Evolutionary conservation across 2,797 vertebrate species (phyloP).

Genomic region (Urosaurus nigricauda): DNA sequence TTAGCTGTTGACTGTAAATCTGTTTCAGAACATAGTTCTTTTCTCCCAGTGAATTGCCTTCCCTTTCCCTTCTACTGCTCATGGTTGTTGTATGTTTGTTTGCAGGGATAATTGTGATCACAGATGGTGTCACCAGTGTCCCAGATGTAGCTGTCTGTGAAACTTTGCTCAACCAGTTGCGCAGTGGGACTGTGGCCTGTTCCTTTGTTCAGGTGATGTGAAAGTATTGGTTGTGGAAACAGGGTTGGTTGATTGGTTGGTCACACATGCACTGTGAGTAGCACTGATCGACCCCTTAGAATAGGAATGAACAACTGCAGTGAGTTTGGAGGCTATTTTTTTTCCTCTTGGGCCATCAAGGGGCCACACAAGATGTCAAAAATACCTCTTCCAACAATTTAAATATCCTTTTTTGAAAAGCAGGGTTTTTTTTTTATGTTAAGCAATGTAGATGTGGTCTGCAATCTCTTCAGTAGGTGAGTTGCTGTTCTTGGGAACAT

Average conservation of each 20-base stretch:
- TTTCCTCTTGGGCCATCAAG: no score
- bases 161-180: constrained; percentile 94
- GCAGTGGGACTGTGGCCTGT: constrained; percentile 94
- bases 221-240: background rate
- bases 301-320: background rate
- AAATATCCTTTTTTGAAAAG: no score
- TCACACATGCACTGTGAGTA: background rate
- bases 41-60: background rate
- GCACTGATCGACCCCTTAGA: background rate
- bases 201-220: constrained; percentile 94
- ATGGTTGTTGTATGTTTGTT: constrained; percentile 25
- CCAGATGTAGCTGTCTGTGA: constrained; percentile 96
- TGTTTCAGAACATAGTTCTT: constrained; percentile 8
- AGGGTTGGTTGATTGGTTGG: background rate
- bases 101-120: constrained; percentile 96
- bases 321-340: no score
- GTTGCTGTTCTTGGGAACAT: no score
- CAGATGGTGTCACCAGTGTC: constrained; percentile 97
- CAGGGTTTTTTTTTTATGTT: no score
- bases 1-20: background rate
- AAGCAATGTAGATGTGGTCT: no score
- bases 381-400: no score
- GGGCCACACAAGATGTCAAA: no score
- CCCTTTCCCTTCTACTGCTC: constrained; percentile 7
- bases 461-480: no score